phyloP scores from a whole-genome alignment of 2,113 vertebrate genomes.

The Sylvia atricapilla region DNA sequence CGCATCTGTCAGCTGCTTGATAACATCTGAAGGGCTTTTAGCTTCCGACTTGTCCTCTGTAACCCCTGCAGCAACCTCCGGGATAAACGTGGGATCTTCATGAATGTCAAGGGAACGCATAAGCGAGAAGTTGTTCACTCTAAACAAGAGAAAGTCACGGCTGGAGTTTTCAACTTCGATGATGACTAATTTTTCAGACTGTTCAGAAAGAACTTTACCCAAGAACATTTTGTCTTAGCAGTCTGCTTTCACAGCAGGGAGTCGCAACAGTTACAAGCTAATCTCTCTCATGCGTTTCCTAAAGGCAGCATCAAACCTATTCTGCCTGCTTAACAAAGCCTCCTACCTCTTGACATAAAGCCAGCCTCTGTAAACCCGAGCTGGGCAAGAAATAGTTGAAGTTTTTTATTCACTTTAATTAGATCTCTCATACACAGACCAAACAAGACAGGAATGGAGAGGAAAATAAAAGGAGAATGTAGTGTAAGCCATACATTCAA shows the following conservation, averaged over 20 bases:
- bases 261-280: background rate
- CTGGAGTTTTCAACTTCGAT: background rate
- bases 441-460: background rate
- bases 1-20: constrained; percentile 26
- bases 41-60: background rate
- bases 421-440: background rate
- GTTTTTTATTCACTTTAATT: background rate
- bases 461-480: background rate
- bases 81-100: constrained; percentile 61
- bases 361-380: background rate
- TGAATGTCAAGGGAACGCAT: constrained; percentile 63
- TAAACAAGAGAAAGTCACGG: background rate
- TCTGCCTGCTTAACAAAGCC: constrained; percentile 1
- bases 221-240: background rate
- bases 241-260: background rate
- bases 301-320: background rate
- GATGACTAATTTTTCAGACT: background rate
- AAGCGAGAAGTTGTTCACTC: constrained; percentile 44
- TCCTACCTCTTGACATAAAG: constrained; percentile 9
- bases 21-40: background rate
- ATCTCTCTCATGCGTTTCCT: background rate
- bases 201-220: background rate
- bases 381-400: background rate
- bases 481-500: background rate
- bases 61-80: background rate